Evolutionary conservation across 2,797 vertebrate genomes (phyloP).

Genomic region (Arctocebus calabarensis): DNA sequence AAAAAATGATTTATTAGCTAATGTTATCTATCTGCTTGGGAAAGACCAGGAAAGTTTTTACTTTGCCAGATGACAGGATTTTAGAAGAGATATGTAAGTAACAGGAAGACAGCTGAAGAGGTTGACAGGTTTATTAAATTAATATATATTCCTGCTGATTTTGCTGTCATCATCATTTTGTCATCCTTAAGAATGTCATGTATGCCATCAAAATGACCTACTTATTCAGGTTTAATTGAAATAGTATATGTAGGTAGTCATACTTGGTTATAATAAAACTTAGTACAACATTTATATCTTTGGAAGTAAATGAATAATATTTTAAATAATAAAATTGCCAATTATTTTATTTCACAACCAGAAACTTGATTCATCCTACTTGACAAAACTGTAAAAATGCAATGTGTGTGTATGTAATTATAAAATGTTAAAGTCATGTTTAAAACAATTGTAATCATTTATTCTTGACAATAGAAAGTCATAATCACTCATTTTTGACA

Average conservation of each 20-base stretch:
- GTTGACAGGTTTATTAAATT: background rate
- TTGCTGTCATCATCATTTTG: background rate
- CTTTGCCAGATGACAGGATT: background rate
- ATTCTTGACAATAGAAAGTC: constrained; percentile 70
- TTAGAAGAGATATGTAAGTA: background rate
- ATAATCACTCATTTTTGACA: constrained; percentile 67
- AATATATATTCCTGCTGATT: background rate
- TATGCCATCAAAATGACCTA: background rate
- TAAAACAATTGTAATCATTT: constrained; percentile 69
- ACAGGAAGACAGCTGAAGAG: background rate
- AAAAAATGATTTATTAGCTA: background rate
- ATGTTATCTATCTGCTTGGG: background rate
- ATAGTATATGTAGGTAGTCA: background rate
- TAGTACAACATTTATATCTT: background rate
- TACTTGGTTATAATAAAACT: background rate
- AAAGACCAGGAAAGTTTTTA: background rate
- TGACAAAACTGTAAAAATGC: constrained; percentile 24
- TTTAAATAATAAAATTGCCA: background rate
- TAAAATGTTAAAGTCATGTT: constrained; percentile 53
- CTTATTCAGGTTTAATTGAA: background rate
- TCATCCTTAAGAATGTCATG: background rate
- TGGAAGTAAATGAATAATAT: background rate
- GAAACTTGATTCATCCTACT: background rate
- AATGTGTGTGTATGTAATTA: background rate
- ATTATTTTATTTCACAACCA: background rate